Conservation (phyloP, 2,888 invertebrate species). For the Anthrax anthrax region DNA sequence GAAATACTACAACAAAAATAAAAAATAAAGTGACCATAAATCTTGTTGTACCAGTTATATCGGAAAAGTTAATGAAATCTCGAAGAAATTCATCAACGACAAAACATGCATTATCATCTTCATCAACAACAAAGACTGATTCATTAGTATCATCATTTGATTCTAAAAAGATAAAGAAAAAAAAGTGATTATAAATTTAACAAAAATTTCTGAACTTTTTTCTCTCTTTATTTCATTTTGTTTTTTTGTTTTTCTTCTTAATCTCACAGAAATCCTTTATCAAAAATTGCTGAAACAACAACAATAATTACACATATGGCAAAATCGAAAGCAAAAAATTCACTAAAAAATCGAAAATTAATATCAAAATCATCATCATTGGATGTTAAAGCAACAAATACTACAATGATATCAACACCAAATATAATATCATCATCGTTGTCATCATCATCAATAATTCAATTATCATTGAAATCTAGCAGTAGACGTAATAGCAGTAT, state of each 20-base stretch:
- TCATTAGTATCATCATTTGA: not conserved
- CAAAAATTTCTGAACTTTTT: too few relatives aligned
- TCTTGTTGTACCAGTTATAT: conserved; percentile 5
- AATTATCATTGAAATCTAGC: too few relatives aligned
- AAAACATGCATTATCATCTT: not conserved
- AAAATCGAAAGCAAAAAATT: conserved; percentile 12
- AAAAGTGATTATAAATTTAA: not conserved
- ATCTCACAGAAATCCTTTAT: conserved; percentile 18
- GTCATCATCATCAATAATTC: not conserved
- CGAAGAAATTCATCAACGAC: not conserved
- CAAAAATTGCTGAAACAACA: conserved; percentile 24
- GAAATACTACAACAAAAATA: not conserved
- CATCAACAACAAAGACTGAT: not conserved
- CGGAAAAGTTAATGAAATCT: conserved; percentile 2
- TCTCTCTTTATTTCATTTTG: too few relatives aligned
- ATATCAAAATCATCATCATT: conserved; percentile 30
- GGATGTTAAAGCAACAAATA: not conserved
- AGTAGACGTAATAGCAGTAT: too few relatives aligned
- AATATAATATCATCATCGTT: too few relatives aligned
- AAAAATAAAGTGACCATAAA: conserved; percentile 11
- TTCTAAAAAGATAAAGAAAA: not conserved
- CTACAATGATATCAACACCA: not conserved
- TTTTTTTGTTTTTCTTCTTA: too few relatives aligned
- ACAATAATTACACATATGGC: conserved; percentile 21
- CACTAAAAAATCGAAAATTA: conserved; percentile 1